These are phyloP conservation scores for Astropecten irregularis DNA, from an alignment of 53 echinoderm and acorn worm genomes.

Conservation along the genomic window DNA sequence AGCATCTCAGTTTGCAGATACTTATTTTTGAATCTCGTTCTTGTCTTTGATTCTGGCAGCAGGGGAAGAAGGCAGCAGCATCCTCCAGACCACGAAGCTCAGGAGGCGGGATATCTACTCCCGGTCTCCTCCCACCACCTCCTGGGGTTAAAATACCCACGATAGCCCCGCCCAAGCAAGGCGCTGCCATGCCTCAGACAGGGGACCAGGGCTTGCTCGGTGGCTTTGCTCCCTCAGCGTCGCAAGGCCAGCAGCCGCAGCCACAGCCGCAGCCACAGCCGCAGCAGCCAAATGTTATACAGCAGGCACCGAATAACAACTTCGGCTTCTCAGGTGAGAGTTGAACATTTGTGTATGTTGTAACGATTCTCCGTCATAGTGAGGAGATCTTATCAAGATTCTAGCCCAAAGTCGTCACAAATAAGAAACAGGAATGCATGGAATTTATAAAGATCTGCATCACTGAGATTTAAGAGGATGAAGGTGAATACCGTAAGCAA, in stretches of 20 bases:
- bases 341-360: too few relatives aligned
- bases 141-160: slow-evolving; percentile 74
- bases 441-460: too few relatives aligned
- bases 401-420: too few relatives aligned
- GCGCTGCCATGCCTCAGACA: neutral
- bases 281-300: neutral
- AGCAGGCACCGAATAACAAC: slow-evolving; percentile 15
- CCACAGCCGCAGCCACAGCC: slow-evolving; percentile 8
- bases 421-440: too few relatives aligned
- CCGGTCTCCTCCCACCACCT: slow-evolving; percentile 83
- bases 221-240: slow-evolving; percentile 48
- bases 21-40: too few relatives aligned
- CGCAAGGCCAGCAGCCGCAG: slow-evolving; percentile 27
- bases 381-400: too few relatives aligned
- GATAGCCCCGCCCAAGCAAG: slow-evolving; percentile 63
- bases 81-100: slow-evolving; percentile 72
- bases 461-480: too few relatives aligned
- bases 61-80: slow-evolving; percentile 71
- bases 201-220: slow-evolving; percentile 21
- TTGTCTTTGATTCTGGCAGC: too few relatives aligned
- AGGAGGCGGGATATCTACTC: slow-evolving; percentile 61
- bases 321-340: slow-evolving; percentile 16
- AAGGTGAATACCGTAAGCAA: too few relatives aligned
- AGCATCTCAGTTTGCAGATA: too few relatives aligned
- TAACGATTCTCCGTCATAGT: too few relatives aligned